These are phyloP conservation scores for Sebastolobus altivelis DNA, from an alignment of 2,797 vertebrate genomes.

Conservation along the genomic window DNA sequence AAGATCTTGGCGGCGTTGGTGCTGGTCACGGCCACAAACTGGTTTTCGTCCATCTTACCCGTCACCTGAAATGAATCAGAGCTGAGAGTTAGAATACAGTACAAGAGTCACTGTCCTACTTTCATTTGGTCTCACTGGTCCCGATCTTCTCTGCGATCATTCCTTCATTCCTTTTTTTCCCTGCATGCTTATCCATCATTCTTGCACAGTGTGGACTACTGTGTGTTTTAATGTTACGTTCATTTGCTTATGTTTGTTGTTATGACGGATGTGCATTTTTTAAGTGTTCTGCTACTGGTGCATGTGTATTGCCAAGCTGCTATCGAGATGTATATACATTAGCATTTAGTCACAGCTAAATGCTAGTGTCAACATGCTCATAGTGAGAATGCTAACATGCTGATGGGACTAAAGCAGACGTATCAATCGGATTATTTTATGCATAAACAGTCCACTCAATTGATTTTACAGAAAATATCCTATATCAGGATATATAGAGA, in stretches of 20 bases:
- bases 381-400: too few relatives aligned
- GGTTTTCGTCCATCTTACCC: slow-evolving; percentile 99
- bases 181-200: neutral
- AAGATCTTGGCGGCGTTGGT: slow-evolving; percentile 99
- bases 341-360: too few relatives aligned
- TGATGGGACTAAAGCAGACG: neutral
- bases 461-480: neutral
- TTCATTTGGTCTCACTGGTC: neutral
- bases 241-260: neutral
- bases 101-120: neutral
- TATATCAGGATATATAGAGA: neutral
- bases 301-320: neutral
- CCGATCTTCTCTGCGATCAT: neutral
- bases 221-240: neutral
- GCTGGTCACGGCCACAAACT: slow-evolving; percentile 98
- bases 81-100: slow-evolving; percentile 15
- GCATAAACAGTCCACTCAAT: neutral
- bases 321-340: too few relatives aligned
- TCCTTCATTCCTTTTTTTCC: neutral
- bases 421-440: neutral
- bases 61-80: slow-evolving; percentile 87
- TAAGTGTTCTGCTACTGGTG: neutral
- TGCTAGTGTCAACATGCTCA: too few relatives aligned
- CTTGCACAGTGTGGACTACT: too few relatives aligned
- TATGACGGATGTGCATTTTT: too few relatives aligned